Evolutionary conservation across 1,140 invertebrate genomes (phyloP).

Genomic region (Listronotus oregonensis): DNA sequence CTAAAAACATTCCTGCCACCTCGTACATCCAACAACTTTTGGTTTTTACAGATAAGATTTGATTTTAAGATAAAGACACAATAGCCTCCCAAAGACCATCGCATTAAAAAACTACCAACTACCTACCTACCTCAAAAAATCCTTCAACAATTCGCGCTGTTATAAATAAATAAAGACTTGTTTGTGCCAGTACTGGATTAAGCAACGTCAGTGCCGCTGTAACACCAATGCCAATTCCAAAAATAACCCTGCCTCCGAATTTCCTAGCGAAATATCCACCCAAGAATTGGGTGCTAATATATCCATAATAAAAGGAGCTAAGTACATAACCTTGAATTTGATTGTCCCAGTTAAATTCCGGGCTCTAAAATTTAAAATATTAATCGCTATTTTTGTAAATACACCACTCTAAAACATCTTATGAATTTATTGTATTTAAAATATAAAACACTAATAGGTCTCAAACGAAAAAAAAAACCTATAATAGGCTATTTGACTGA

Average conservation of each 20-base stretch:
- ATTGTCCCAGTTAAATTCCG: constrained; percentile 82
- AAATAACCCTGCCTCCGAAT: constrained; percentile 68
- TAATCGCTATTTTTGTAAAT: no score
- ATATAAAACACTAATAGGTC: no score
- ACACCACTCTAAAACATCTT: no score
- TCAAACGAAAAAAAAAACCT: no score
- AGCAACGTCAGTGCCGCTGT: constrained; percentile 83
- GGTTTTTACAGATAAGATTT: no score
- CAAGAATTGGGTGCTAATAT: constrained; percentile 73
- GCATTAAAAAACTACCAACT: no score
- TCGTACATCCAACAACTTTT: no score
- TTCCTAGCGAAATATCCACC: constrained; percentile 62
- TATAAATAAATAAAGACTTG: constrained; percentile 73
- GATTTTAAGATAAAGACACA: no score
- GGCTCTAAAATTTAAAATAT: constrained; percentile 10
- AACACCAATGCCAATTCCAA: constrained; percentile 78
- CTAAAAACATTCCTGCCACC: no score
- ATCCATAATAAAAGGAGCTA: constrained; percentile 87
- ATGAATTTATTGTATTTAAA: no score
- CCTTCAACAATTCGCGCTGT: constrained; percentile 82
- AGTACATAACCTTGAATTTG: constrained; percentile 79
- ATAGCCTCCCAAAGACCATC: no score
- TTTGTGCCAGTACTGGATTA: constrained; percentile 76
- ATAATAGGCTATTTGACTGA: no score
- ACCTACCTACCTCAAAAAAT: constrained; percentile 75